Conservation (phyloP, 2,888 invertebrate genomes). For the Troides aeacus region DNA sequence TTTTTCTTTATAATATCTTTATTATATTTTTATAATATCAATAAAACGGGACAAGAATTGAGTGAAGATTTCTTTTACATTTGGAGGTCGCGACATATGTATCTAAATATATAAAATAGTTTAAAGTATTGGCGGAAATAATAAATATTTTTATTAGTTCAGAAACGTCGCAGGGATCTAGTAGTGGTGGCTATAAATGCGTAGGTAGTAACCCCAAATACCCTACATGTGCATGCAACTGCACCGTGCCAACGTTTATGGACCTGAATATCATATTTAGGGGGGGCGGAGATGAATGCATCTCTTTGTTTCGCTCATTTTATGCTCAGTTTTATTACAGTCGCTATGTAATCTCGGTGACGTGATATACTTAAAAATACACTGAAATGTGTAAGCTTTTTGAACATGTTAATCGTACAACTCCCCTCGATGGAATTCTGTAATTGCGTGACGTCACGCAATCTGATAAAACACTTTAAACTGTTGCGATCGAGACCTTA, state of each 20-base stretch:
- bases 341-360: conserved; percentile 42
- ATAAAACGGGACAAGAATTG: background rate
- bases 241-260: conserved; percentile 47
- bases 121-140: background rate
- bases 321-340: conserved; percentile 49
- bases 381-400: conserved; percentile 20
- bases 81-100: background rate
- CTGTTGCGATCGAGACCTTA: conserved; percentile 19
- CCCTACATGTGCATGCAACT: conserved; percentile 41
- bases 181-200: background rate
- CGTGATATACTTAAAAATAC: conserved; percentile 24
- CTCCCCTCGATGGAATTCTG: conserved; percentile 13
- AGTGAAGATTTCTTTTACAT: background rate
- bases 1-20: no score
- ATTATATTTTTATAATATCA: background rate
- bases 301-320: conserved; percentile 61
- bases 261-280: conserved; percentile 55
- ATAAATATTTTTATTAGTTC: conserved; percentile 1
- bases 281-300: conserved; percentile 54
- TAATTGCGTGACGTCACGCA: conserved; percentile 27
- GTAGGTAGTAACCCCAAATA: conserved; percentile 30
- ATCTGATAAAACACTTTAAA: conserved; percentile 26
- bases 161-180: background rate
- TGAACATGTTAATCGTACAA: conserved; percentile 23
- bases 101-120: background rate